phyloP scores from a whole-genome alignment of 2,113 vertebrate species.

The Macrotis lagotis region DNA sequence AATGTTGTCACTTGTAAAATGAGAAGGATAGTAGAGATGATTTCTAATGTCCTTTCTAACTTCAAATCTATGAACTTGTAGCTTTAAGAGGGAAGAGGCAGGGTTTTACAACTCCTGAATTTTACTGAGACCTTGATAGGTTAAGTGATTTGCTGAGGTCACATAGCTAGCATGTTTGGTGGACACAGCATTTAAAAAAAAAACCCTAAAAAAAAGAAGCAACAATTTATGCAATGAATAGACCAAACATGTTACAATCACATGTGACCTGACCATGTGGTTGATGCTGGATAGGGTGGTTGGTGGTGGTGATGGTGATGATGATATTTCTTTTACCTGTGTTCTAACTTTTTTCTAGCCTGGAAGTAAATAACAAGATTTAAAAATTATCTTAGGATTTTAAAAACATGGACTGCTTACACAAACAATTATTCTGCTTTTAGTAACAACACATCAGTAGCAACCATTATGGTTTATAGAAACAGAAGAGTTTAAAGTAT shows the following conservation, averaged over 20 bases:
- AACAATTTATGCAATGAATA: neutral
- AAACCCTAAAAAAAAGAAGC: neutral
- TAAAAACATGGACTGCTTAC: neutral
- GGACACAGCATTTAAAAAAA: neutral
- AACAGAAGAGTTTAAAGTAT: constrained; percentile 42
- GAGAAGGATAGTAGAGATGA: neutral
- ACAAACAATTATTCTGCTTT: neutral
- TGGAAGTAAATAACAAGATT: constrained; percentile 15
- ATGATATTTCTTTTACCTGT: constrained; percentile 29
- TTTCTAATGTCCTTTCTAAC: neutral
- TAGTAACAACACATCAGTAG: constrained; percentile 29
- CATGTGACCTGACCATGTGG: constrained; percentile 51
- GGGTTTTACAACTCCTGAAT: neutral
- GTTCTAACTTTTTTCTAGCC: constrained; percentile 7
- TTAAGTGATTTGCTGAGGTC: neutral
- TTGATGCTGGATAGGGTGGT: no score
- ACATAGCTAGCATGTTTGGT: neutral
- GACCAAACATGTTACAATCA: constrained; percentile 67
- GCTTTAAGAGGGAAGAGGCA: neutral
- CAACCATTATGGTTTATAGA: neutral
- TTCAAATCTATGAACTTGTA: neutral
- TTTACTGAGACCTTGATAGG: neutral
- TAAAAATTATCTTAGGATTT: neutral
- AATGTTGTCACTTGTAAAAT: neutral
- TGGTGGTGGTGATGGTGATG: constrained; percentile 57